These are phyloP conservation scores for Porites evermanni DNA, from an alignment of 92 coral and sea anemone genomes.

Conservation along the genomic window DNA sequence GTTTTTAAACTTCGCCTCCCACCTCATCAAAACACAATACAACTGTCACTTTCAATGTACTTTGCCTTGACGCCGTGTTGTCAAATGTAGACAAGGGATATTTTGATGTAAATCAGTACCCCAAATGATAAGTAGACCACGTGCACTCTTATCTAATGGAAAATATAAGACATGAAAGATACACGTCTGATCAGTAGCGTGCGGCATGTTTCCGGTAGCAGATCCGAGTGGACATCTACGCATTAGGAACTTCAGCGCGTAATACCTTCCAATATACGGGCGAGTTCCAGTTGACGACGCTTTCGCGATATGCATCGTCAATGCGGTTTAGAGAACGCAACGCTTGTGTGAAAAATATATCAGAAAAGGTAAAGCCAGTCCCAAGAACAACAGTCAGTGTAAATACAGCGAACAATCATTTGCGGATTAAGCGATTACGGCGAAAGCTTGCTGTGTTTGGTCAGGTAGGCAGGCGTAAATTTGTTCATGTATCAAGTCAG, in stretches of 20 bases:
- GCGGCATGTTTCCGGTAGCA: slow-evolving; percentile 65
- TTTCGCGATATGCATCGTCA: slow-evolving; percentile 1
- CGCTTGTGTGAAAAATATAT: not conserved
- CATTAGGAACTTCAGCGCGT: slow-evolving; percentile 13
- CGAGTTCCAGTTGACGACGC: not conserved
- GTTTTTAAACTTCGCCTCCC: slow-evolving; percentile 81
- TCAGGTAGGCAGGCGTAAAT: slow-evolving; percentile 44
- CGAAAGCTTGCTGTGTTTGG: slow-evolving; percentile 60
- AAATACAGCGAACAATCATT: slow-evolving; percentile 51
- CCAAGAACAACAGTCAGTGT: slow-evolving; percentile 30
- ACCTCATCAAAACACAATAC: slow-evolving; percentile 85
- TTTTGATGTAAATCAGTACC: slow-evolving; percentile 85
- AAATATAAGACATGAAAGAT: slow-evolving; percentile 78
- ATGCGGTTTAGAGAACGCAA: not conserved
- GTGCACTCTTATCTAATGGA: slow-evolving; percentile 65
- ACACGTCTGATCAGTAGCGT: slow-evolving; percentile 68
- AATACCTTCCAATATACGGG: not conserved
- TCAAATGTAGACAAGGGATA: slow-evolving; percentile 66
- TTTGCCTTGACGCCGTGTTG: slow-evolving; percentile 71
- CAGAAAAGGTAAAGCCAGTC: slow-evolving; percentile 5
- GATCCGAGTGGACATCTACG: slow-evolving; percentile 11
- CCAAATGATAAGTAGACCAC: slow-evolving; percentile 51
- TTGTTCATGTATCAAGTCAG: slow-evolving; percentile 16
- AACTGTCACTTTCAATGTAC: slow-evolving; percentile 59
- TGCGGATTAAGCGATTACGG: slow-evolving; percentile 56